Evolutionary conservation across 2,888 invertebrate species (phyloP).

Genomic region (Andrena camellia): DNA sequence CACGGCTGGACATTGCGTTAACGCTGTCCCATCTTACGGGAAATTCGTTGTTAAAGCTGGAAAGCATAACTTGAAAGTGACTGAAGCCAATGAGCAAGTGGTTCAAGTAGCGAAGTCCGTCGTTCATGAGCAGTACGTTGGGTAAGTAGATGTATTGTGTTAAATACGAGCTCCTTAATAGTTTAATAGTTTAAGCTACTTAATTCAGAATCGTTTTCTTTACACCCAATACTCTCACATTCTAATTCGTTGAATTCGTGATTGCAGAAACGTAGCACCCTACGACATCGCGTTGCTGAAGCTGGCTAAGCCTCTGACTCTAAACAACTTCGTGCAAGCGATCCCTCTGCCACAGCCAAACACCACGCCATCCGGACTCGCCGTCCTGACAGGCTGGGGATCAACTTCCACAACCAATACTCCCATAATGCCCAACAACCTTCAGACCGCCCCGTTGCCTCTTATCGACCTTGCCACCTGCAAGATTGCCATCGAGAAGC

Average conservation of each 20-base stretch:
- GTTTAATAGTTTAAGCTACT: too few relatives aligned
- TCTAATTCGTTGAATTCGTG: not conserved
- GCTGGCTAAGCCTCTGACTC: conserved; percentile 74
- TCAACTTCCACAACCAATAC: conserved; percentile 75
- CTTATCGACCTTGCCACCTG: conserved; percentile 75
- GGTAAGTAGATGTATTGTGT: conserved; percentile 65
- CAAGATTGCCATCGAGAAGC: conserved; percentile 63
- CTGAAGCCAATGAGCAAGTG: conserved; percentile 81
- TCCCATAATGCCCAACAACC: conserved; percentile 74
- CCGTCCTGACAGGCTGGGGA: conserved; percentile 86
- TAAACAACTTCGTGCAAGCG: conserved; percentile 79
- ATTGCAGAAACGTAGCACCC: conserved; percentile 74
- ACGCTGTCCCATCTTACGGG: conserved; percentile 78
- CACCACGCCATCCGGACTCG: conserved; percentile 75
- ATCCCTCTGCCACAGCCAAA: conserved; percentile 81
- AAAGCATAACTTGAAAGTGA: conserved; percentile 56
- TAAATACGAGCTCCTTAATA: not conserved
- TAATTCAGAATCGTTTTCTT: not conserved
- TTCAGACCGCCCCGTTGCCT: conserved; percentile 79
- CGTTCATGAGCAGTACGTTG: conserved; percentile 80
- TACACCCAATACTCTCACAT: not conserved
- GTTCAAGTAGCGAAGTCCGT: conserved; percentile 76
- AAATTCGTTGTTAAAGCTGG: conserved; percentile 79
- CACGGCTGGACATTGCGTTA: conserved; percentile 84
- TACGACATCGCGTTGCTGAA: conserved; percentile 77